These are phyloP conservation scores for Bradypodion pumilum DNA, from an alignment of 2,797 vertebrate species.

Conservation along the genomic window DNA sequence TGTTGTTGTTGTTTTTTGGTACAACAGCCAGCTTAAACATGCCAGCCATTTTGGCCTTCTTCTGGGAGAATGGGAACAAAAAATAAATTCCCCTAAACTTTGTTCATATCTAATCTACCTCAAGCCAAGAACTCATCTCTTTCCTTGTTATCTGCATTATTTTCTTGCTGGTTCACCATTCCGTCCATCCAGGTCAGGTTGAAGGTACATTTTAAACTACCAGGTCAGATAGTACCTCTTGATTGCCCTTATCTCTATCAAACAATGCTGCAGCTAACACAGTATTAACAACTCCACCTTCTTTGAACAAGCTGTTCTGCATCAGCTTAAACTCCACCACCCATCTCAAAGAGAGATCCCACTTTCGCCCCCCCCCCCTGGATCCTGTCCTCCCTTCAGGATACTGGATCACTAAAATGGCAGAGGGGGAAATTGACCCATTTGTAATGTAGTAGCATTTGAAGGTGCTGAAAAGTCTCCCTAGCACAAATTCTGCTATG, in stretches of 20 bases:
- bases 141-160: not conserved
- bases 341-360: not conserved
- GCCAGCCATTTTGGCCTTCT: not conserved
- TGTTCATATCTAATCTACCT: not conserved
- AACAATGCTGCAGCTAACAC: not conserved
- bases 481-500: not conserved
- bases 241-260: not conserved
- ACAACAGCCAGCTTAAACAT: not conserved
- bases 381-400: not conserved
- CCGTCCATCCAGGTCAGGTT: not conserved
- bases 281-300: not conserved
- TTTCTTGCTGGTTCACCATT: not conserved
- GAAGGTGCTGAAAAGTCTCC: not conserved
- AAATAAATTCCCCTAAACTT: too few relatives aligned
- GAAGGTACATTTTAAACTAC: not conserved
- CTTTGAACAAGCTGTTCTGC: not conserved
- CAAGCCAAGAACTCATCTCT: not conserved
- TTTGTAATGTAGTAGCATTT: not conserved
- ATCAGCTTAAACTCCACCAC: not conserved
- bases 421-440: too few relatives aligned
- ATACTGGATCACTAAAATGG: not conserved
- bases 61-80: not conserved
- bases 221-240: not conserved
- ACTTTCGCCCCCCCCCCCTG: too few relatives aligned
- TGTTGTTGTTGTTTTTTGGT: not conserved